Percentiles rank a stretch among this genome's conserved stretches.
Evolutionary conservation across 2,797 vertebrate genomes (phyloP).

Genomic region (Carapus acus): DNA sequence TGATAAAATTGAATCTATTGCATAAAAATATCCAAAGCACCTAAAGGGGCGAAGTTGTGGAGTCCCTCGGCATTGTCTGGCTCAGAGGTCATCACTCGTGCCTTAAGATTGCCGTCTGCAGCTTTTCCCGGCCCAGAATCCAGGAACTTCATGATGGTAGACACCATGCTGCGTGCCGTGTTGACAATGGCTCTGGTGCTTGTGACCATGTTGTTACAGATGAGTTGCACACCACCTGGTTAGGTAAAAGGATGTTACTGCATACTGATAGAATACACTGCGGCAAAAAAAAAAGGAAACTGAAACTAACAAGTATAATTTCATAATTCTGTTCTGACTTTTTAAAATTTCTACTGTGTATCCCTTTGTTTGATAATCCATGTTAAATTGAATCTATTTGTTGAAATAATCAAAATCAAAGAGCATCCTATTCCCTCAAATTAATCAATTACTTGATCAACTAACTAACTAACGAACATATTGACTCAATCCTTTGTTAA

Average conservation of each 20-base stretch:
- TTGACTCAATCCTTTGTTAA: no score
- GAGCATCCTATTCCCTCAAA: no score
- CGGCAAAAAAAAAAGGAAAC: neutral
- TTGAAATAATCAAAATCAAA: no score
- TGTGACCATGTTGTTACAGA: conserved; percentile 99
- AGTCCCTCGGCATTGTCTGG: conserved; percentile 98
- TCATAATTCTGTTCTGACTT: no score
- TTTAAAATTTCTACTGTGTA: no score
- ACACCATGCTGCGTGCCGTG: conserved; percentile 99
- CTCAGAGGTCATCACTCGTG: conserved; percentile 92
- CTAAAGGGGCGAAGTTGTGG: conserved; percentile 96
- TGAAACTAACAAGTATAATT: no score
- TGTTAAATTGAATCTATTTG: no score
- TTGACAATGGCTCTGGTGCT: conserved; percentile 99
- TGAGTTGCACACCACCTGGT: conserved; percentile 93
- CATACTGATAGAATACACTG: neutral
- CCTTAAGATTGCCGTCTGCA: conserved; percentile 89
- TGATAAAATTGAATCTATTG: neutral
- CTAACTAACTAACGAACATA: no score
- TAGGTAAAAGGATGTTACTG: neutral
- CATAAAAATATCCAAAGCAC: conserved; percentile 57
- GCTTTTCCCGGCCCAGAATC: conserved; percentile 93
- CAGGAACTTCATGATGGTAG: conserved; percentile 99
- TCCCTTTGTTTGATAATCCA: no score
- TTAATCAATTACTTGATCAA: no score